A percentile compares a stretch with the other conserved stretches of the same genome.
Evolutionary conservation across 2,888 invertebrate species (phyloP).

Genomic region (Cosmia trapezina): DNA sequence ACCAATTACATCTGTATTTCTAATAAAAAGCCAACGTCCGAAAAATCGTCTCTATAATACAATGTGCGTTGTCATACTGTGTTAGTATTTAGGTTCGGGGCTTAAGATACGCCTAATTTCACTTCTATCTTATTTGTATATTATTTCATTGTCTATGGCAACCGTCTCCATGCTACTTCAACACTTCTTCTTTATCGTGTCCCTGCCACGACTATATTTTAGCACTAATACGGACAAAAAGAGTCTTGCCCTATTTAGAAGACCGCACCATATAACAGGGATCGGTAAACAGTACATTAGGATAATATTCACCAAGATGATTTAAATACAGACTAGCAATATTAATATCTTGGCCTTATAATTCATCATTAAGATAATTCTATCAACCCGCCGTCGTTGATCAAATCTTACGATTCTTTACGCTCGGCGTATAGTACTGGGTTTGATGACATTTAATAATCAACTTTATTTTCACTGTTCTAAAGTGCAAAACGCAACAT

Average conservation of each 20-base stretch:
- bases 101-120: neutral
- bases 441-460: conserved; percentile 9
- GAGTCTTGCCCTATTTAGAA: too few species aligned
- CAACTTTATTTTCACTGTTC: neutral
- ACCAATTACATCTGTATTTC: too few species aligned
- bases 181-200: too few species aligned
- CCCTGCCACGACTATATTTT: too few species aligned
- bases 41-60: too few species aligned
- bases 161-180: neutral
- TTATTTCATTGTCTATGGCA: neutral
- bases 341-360: conserved; percentile 46
- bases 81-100: neutral
- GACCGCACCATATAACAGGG: neutral
- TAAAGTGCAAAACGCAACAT: conserved; percentile 5
- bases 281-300: conserved; percentile 33
- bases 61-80: too few species aligned
- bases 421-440: neutral
- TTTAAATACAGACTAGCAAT: conserved; percentile 59
- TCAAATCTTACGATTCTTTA: conserved; percentile 20
- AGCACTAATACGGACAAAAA: neutral
- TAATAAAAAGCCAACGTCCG: too few species aligned
- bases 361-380: conserved; percentile 43
- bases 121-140: neutral
- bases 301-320: conserved; percentile 28
- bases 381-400: conserved; percentile 36